Conservation (phyloP, 2,888 invertebrate genomes). For the Mythimna vitellina region DNA sequence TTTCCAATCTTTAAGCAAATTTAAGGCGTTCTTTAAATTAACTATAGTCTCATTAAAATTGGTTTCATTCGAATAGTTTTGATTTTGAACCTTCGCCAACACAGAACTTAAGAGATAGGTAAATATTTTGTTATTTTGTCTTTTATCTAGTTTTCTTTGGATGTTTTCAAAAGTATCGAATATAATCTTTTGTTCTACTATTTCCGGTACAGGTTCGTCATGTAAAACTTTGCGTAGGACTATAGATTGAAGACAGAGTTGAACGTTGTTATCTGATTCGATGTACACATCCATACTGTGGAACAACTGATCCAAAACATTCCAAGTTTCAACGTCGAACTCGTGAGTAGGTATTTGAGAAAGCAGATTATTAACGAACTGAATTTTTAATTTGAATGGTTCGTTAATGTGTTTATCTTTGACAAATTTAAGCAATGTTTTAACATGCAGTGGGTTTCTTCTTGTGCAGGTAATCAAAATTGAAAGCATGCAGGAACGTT, state of each 20-base stretch:
- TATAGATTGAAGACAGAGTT: slow-evolving; percentile 74
- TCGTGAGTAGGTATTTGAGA: slow-evolving; percentile 68
- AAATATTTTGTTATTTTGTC: slow-evolving; percentile 76
- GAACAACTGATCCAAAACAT: slow-evolving; percentile 77
- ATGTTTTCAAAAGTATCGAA: slow-evolving; percentile 71
- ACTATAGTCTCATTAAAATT: slow-evolving; percentile 65
- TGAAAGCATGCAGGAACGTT: slow-evolving; percentile 73
- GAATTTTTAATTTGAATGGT: slow-evolving; percentile 77
- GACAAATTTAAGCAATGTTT: slow-evolving; percentile 75
- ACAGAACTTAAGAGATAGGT: slow-evolving; percentile 70
- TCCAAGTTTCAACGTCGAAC: slow-evolving; percentile 77
- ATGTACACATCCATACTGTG: slow-evolving; percentile 81
- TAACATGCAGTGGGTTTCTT: slow-evolving; percentile 69
- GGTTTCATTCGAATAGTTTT: slow-evolving; percentile 61
- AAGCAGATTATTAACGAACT: slow-evolving; percentile 75
- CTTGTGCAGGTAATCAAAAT: slow-evolving; percentile 73
- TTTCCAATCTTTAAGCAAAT: slow-evolving; percentile 75
- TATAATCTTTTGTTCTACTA: slow-evolving; percentile 75
- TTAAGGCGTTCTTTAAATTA: slow-evolving; percentile 64
- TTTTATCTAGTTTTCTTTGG: slow-evolving; percentile 67
- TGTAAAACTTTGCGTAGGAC: slow-evolving; percentile 76
- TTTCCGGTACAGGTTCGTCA: slow-evolving; percentile 73
- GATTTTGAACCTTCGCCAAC: slow-evolving; percentile 68
- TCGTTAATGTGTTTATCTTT: slow-evolving; percentile 81
- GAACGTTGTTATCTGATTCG: slow-evolving; percentile 71